phyloP scores from a whole-genome alignment of 2,888 invertebrate genomes.

The Nomada ruficornis region DNA sequence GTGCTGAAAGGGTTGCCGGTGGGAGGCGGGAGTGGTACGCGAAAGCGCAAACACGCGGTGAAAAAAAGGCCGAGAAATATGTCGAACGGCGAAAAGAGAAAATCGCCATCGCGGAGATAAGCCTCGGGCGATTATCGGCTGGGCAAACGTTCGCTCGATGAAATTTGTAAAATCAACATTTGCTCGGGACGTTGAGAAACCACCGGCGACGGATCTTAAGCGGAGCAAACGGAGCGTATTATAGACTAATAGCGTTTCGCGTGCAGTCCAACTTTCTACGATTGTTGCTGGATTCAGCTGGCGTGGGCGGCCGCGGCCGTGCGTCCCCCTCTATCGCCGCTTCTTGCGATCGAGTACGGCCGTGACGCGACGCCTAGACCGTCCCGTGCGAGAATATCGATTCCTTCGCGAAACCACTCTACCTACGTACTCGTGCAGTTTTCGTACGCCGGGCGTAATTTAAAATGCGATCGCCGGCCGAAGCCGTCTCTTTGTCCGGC shows the following conservation, averaged over 20 bases:
- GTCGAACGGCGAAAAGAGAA: slow-evolving; percentile 46
- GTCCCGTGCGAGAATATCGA: slow-evolving; percentile 52
- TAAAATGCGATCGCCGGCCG: no score
- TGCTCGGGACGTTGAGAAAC: slow-evolving; percentile 70
- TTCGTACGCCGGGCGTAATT: neutral
- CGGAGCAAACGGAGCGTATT: slow-evolving; percentile 33
- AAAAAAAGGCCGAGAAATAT: slow-evolving; percentile 17
- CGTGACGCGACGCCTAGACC: slow-evolving; percentile 13
- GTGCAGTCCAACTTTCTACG: no score
- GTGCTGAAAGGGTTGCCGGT: neutral
- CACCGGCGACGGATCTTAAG: slow-evolving; percentile 73
- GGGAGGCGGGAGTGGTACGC: slow-evolving; percentile 12
- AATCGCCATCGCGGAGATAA: slow-evolving; percentile 60
- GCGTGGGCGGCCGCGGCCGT: no score
- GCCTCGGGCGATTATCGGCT: slow-evolving; percentile 75
- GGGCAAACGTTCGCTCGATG: slow-evolving; percentile 72
- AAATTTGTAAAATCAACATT: slow-evolving; percentile 79
- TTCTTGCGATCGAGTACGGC: slow-evolving; percentile 6
- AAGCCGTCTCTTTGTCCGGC: no score
- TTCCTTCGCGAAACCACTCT: slow-evolving; percentile 11
- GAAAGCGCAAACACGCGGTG: slow-evolving; percentile 52
- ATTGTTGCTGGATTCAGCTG: no score
- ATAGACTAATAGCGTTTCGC: neutral
- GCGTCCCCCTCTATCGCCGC: neutral
- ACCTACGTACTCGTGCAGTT: neutral